Evolutionary conservation across 1,140 invertebrate species (phyloP).

Genomic region (roundworm (Caenorhabditis elegans)): DNA sequence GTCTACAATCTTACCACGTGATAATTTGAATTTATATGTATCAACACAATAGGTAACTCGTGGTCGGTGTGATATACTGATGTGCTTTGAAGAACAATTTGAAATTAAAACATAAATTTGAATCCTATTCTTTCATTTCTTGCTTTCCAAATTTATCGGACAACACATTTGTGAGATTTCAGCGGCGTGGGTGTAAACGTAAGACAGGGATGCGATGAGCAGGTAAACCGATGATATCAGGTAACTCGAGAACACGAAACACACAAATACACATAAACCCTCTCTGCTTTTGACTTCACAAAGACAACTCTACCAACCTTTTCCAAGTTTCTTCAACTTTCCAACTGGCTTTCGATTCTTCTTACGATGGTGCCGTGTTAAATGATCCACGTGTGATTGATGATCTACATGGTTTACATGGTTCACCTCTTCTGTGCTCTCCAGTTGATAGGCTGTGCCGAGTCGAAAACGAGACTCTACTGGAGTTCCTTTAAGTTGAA

Average conservation of each 20-base stretch:
- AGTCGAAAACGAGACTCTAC: neutral
- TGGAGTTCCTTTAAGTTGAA: constrained; percentile 4
- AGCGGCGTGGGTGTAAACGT: constrained; percentile 13
- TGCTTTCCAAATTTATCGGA: too few relatives aligned
- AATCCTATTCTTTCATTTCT: too few relatives aligned
- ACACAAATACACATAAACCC: neutral
- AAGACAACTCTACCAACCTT: neutral
- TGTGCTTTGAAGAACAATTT: too few relatives aligned
- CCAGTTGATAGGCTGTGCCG: constrained; percentile 1
- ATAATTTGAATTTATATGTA: too few relatives aligned
- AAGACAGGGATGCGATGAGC: constrained; percentile 17
- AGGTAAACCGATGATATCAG: constrained; percentile 20
- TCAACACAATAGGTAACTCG: too few relatives aligned
- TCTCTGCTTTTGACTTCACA: neutral
- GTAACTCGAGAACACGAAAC: constrained; percentile 31
- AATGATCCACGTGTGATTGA: neutral
- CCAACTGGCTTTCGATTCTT: constrained; percentile 16
- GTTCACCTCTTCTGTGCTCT: neutral
- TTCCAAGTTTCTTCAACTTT: constrained; percentile 28
- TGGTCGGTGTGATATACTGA: too few relatives aligned
- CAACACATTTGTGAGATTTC: neutral
- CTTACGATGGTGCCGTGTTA: constrained; percentile 6
- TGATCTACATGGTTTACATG: neutral
- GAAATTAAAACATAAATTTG: too few relatives aligned
- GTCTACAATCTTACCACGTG: too few relatives aligned